Conservation (phyloP, 2,888 invertebrate genomes). For the Phytoseiulus persimilis region DNA sequence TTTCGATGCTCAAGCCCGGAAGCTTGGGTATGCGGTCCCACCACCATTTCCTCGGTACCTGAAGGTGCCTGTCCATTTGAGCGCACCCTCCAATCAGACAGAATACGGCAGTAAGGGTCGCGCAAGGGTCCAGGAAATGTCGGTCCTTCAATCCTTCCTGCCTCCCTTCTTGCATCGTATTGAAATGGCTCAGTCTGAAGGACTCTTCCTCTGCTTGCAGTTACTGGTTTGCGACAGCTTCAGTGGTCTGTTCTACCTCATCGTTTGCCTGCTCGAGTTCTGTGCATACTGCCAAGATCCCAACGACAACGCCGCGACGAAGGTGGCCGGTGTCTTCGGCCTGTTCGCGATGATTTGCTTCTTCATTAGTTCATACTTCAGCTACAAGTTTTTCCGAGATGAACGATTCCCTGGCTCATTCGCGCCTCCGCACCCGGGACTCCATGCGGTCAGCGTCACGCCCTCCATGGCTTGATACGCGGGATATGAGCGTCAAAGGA, state of each 20-base stretch:
- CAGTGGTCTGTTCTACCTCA: slow-evolving; percentile 36
- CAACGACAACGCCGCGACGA: slow-evolving; percentile 32
- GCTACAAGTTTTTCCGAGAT: slow-evolving; percentile 32
- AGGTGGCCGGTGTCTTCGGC: slow-evolving; percentile 27
- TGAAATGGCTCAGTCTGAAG: too few relatives aligned
- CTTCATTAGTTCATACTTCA: slow-evolving; percentile 28
- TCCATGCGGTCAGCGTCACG: slow-evolving; percentile 31
- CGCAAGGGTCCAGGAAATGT: too few relatives aligned
- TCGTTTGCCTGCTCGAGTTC: slow-evolving; percentile 33
- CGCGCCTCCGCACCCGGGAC: slow-evolving; percentile 23
- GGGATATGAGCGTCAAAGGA: neutral
- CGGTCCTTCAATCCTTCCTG: too few relatives aligned
- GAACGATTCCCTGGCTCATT: slow-evolving; percentile 26
- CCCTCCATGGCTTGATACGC: slow-evolving; percentile 23
- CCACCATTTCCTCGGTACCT: too few relatives aligned
- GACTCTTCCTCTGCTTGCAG: neutral
- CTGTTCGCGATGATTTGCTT: slow-evolving; percentile 24
- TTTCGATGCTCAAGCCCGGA: too few relatives aligned
- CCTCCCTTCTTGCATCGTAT: neutral
- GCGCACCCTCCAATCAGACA: too few relatives aligned
- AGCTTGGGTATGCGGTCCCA: too few relatives aligned
- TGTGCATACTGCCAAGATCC: slow-evolving; percentile 36
- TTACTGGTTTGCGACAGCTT: slow-evolving; percentile 36
- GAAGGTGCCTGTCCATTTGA: too few relatives aligned
- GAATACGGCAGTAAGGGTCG: too few relatives aligned